Evolutionary conservation across 2,797 vertebrate genomes (phyloP), one percentile per base, ranked within the genome.

Genomic region (Yasuhikotakia modesta): DNA sequence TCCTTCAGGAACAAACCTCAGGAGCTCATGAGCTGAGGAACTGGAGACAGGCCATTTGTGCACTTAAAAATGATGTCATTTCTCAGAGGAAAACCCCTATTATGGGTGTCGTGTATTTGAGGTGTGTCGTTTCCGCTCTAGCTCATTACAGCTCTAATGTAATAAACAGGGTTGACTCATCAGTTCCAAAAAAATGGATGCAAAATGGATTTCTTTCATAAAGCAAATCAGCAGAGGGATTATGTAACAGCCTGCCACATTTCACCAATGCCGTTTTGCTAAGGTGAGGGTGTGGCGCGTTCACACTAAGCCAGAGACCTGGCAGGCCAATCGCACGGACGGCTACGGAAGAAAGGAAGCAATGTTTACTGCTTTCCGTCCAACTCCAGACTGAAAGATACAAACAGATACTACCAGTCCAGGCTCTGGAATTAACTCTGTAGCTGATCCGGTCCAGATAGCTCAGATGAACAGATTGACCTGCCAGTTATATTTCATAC

Each of bases 311-410:
- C 60, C 30, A 35, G 4, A 3, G 53, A 30, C 79, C 80, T 70
- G 76, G 65, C 76, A 45, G 76, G 75, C 55, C 55, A 80, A 39
- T 68, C 46, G 67, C 53, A 76, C 76, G 77, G 78, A 82, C 61
- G 19, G 46, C 19, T 4, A 32, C 46, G 64, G 68, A 48, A 71
- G 50, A 75, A 81, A 80, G 73, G 57, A 84, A 79, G 69, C 71
- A 57, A 32, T 61, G 66, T 68, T 81, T 71, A 57, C 66, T 30
- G 43, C 21, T 81, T 79, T 58, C 52, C 81, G 72, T 64, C 39
- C 58, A 64, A 63, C 21, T 73, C 57, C 24, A 55, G 58, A 70
- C 17, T 35, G 8, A 10, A 30, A n/a, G 60, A 63, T 35, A 17
- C 16, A 35, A 53, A 21, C n/a, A 52, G 48, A 58, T 27, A 58